phyloP scores from a whole-genome alignment of 2,888 invertebrate species.

The Didymodactylos carnosus region DNA sequence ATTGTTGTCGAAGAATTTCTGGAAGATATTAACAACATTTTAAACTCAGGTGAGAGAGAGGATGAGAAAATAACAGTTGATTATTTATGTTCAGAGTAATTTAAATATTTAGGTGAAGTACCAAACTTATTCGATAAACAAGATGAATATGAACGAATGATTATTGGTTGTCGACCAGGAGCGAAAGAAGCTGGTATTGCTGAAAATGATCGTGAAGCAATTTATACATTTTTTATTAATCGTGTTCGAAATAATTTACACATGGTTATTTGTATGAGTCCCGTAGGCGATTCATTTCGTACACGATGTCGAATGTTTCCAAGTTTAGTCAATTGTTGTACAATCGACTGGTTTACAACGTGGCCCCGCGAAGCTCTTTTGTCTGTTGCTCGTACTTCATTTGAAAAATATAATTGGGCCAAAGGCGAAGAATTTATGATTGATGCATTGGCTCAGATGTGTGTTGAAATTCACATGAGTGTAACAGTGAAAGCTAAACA shows the following conservation, averaged over 20 bases:
- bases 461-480: constrained; percentile 53
- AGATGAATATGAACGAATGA: constrained; percentile 62
- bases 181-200: constrained; percentile 51
- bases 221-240: constrained; percentile 65
- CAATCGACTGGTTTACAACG: constrained; percentile 43
- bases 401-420: constrained; percentile 39
- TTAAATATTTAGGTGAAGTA: too few relatives aligned
- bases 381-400: constrained; percentile 53
- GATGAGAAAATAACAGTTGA: too few relatives aligned
- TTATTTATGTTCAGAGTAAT: too few relatives aligned
- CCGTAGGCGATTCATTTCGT: constrained; percentile 67
- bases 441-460: constrained; percentile 43
- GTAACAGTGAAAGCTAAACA: constrained; percentile 56
- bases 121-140: constrained; percentile 55
- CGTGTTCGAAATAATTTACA: constrained; percentile 59
- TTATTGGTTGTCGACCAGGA: constrained; percentile 50
- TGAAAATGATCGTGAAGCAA: constrained; percentile 50
- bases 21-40: constrained; percentile 72
- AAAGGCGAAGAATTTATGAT: constrained; percentile 10
- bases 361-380: constrained; percentile 71
- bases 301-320: constrained; percentile 38
- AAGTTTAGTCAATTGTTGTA: constrained; percentile 35
- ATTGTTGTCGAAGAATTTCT: constrained; percentile 71
- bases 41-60: constrained; percentile 74
- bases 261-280: constrained; percentile 69